Percentiles rank a stretch among this genome's conserved stretches.
phyloP scores from a whole-genome alignment of 2,888 invertebrate genomes.

The Stenodema calcarata region DNA sequence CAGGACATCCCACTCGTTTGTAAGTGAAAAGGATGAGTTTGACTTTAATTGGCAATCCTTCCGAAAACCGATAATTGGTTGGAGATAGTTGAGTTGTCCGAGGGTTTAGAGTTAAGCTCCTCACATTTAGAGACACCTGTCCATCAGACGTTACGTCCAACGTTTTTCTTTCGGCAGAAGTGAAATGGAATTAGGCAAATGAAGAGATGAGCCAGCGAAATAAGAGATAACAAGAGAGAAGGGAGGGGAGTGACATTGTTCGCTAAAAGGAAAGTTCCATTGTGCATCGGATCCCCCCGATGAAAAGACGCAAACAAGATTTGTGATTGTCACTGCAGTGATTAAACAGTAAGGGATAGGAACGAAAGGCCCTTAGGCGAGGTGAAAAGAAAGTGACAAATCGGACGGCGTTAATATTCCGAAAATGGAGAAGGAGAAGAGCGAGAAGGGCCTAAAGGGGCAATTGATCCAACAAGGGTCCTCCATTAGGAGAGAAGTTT shows the following conservation, averaged over 20 bases:
- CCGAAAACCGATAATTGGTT: too few relatives aligned
- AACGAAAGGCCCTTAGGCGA: neutral
- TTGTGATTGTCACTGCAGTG: slow-evolving; percentile 17
- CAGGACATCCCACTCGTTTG: too few relatives aligned
- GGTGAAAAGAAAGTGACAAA: slow-evolving; percentile 21
- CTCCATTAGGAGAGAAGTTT: neutral
- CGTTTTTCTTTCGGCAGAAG: neutral
- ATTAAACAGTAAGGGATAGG: slow-evolving; percentile 14
- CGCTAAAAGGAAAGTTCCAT: slow-evolving; percentile 19
- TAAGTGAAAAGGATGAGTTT: too few relatives aligned
- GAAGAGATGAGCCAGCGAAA: slow-evolving; percentile 18
- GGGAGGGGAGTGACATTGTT: neutral
- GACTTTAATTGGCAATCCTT: too few relatives aligned
- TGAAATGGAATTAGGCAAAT: neutral
- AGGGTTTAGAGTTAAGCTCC: neutral
- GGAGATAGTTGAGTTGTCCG: neutral
- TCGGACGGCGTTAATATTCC: slow-evolving; percentile 23
- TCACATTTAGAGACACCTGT: neutral
- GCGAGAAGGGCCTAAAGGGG: neutral
- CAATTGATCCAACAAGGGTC: slow-evolving; percentile 14
- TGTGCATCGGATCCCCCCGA: neutral
- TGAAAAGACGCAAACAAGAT: slow-evolving; percentile 13
- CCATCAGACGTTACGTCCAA: neutral
- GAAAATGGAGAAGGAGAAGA: neutral
- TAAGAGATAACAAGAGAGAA: slow-evolving; percentile 13